Evolutionary conservation across 2,888 invertebrate species (phyloP), one percentile per base, ranked within the genome.

Genomic region (Drosophila siamana): DNA sequence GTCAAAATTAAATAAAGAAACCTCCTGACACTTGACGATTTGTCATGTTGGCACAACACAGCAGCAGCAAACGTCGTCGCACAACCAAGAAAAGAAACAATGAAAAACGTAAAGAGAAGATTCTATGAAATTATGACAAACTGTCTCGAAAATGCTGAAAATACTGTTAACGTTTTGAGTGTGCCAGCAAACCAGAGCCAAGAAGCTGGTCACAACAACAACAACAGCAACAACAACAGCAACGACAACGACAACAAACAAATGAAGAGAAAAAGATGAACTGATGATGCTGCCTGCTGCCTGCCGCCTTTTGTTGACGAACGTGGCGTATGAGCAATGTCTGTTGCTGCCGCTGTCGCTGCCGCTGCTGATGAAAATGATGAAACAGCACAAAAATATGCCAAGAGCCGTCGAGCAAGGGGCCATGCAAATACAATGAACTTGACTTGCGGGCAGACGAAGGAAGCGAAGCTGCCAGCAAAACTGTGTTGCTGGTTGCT

Each of bases 31-130:
- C 84, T 72, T 73, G 86, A 84, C 88, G 88, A 87, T 87, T 87
- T 87, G 86, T 88, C 89, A 86, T 89, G 86, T 80, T 89, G 86
- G 69, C 88, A 86, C 89, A n/a, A n/a, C n/a, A n/a, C n/a, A n/a
- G n/a, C n/a, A 86, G 82, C 79, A 87, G 86, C 76, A 85, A 82
- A 88, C 74, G 36, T 38, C 76, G 72, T 82, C 80, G 36, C 7
- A 13, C 1, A 7, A 26, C 26, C 13, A 15, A 15, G 48, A 76
- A 63, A 67, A 62, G 74, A 68, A 73, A 43, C 51, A 57, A 61
- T 50, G 43, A 7, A 47, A 64, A 55, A 43, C 54, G 52, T 28
- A 50, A 50, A 30, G 44, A 61, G 44, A 61, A 47, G 62, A 86
- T 88, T 69, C 80, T 77, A 84, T 86, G 85, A 86, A 86, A 86